A percentile compares a stretch with the other conserved stretches of the same genome.
phyloP scores from a whole-genome alignment of 2,888 invertebrate species.

The Agonopterix arenella region DNA sequence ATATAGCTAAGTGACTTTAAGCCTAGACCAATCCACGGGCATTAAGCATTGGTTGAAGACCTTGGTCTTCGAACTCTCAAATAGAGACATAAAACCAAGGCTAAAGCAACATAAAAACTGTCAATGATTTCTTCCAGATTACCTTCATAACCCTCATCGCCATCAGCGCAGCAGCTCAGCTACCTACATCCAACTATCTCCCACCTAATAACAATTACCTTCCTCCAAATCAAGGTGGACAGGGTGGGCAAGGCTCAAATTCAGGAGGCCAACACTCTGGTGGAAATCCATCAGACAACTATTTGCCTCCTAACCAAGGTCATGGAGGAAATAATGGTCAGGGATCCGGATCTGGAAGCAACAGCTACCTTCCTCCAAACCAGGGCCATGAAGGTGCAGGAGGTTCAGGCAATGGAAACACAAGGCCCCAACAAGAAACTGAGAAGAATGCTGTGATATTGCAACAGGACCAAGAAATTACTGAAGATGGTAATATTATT shows the following conservation, averaged over 20 bases:
- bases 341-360: background rate
- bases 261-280: background rate
- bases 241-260: background rate
- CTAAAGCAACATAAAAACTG: background rate
- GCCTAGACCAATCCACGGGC: too few species aligned
- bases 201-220: slow-evolving; percentile 6
- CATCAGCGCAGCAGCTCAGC: slow-evolving; percentile 36
- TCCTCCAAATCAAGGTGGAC: background rate
- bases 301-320: slow-evolving; percentile 3
- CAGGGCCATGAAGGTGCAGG: slow-evolving; percentile 14
- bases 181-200: slow-evolving; percentile 39
- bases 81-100: too few species aligned
- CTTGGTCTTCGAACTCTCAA: too few species aligned
- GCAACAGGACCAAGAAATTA: slow-evolving; percentile 43
- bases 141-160: slow-evolving; percentile 32
- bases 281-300: background rate
- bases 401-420: slow-evolving; percentile 25
- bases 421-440: slow-evolving; percentile 40
- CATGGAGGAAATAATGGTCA: background rate
- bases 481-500: slow-evolving; percentile 41
- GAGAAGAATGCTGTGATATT: slow-evolving; percentile 50
- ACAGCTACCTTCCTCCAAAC: too few species aligned
- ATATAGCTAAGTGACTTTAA: too few species aligned
- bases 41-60: too few species aligned
- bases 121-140: slow-evolving; percentile 27